Evolutionary conservation across 1,140 invertebrate species (phyloP).

Genomic region (Gonioctena quinquepunctata): DNA sequence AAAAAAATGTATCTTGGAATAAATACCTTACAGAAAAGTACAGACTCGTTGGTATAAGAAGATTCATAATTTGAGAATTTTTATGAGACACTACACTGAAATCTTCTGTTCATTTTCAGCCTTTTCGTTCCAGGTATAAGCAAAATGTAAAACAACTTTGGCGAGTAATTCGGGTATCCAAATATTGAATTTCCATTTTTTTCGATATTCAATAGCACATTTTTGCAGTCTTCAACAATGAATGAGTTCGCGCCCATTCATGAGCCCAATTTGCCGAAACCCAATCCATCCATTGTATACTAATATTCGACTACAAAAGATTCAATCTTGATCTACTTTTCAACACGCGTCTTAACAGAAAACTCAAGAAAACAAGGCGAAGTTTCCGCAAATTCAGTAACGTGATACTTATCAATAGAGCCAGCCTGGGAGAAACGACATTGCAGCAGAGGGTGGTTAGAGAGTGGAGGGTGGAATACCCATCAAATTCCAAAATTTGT

Average conservation of each 20-base stretch:
- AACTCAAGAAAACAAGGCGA: slow-evolving; percentile 4
- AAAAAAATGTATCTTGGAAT: too few relatives aligned
- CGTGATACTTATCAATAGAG: slow-evolving; percentile 4
- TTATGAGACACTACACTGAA: too few relatives aligned
- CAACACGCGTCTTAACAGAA: slow-evolving; percentile 10
- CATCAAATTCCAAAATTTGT: background rate
- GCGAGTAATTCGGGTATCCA: too few relatives aligned
- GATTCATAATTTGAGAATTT: too few relatives aligned
- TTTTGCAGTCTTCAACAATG: too few relatives aligned
- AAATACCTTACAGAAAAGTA: too few relatives aligned
- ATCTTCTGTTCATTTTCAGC: too few relatives aligned
- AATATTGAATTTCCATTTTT: background rate
- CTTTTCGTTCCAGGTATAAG: too few relatives aligned
- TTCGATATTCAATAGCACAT: background rate
- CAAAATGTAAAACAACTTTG: too few relatives aligned
- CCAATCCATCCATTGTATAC: background rate
- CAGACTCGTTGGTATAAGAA: too few relatives aligned
- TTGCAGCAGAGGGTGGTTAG: background rate
- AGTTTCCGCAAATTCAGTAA: slow-evolving; percentile 10
- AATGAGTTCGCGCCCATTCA: background rate
- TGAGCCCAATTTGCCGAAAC: slow-evolving; percentile 8
- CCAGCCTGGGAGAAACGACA: background rate
- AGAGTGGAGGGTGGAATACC: background rate
- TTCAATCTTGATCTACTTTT: background rate
- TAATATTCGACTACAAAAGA: background rate